Evolutionary conservation across 2,113 vertebrate genomes (phyloP).

Genomic region (Tenebrosternarchus preto): DNA sequence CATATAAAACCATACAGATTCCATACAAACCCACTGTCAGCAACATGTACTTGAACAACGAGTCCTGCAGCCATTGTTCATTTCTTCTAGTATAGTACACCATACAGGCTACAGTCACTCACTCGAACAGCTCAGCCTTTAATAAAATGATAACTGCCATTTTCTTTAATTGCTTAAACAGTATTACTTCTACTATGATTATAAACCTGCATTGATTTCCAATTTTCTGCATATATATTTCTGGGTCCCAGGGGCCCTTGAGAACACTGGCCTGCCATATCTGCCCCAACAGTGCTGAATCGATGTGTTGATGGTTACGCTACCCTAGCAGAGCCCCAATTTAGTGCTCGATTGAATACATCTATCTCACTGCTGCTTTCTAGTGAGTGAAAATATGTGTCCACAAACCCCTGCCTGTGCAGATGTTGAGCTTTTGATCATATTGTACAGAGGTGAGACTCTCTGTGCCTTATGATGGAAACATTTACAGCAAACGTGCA

Average conservation of each 20-base stretch:
- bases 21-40: background rate
- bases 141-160: constrained; percentile 64
- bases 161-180: constrained; percentile 74
- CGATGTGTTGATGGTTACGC: constrained; percentile 69
- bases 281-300: constrained; percentile 73
- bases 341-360: constrained; percentile 78
- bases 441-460: constrained; percentile 16
- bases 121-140: constrained; percentile 46
- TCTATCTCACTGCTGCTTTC: constrained; percentile 70
- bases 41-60: background rate
- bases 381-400: constrained; percentile 38
- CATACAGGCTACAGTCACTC: constrained; percentile 34
- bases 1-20: background rate
- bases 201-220: constrained; percentile 85
- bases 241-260: constrained; percentile 66
- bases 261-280: constrained; percentile 72
- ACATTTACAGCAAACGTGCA: background rate
- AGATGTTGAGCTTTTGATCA: constrained; percentile 53
- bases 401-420: constrained; percentile 58
- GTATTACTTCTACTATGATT: constrained; percentile 73
- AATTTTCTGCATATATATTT: constrained; percentile 74
- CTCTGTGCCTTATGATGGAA: constrained; percentile 24
- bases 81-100: constrained; percentile 54
- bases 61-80: background rate
- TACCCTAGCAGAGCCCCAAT: constrained; percentile 78